Evolutionary conservation across 2,113 vertebrate genomes (phyloP), one percentile per base, ranked within the genome.

Genomic region (Triplophysa rosa): DNA sequence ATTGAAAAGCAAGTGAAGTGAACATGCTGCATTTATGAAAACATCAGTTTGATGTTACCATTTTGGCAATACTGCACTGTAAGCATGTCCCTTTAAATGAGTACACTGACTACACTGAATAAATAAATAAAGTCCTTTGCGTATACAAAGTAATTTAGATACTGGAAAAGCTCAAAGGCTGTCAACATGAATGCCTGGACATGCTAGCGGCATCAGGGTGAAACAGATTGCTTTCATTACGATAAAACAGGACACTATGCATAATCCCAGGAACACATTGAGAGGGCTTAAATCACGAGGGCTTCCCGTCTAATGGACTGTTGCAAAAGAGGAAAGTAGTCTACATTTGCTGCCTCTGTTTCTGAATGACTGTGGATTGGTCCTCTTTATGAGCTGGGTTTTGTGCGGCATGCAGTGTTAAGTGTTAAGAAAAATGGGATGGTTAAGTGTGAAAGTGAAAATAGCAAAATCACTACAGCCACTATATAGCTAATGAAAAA

Each of bases 331-430:
- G 24, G 33, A 52, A 70, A 67, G 26, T 58, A 42, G 62, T 62
- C 45, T 45, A 40, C 16, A 63, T 73, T 56, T 52, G 29, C 49
- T 23, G 29, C 78, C 61, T 65, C 61, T 37, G 4, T n/a, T 80
- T 80, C 64, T 66, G 66, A 66, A 80, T 73, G 69, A 80, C 78
- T 67, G 67, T 56, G 42, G 69, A 64, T 74, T 73, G 62, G 78
- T 21, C 17, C 49, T 65, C 5, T 21, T 26, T 56, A 72, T 65
- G 69, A 66, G 49, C 13, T 21, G 0, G 0, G 16, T 40, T 63
- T 56, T 26, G 59, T 42, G 26, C 4, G 16, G 29, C 40, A 73
- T 61, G 37, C 40, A 33, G 40, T 49, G 56, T 56, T 58, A 71
- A 79, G 37, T 64, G 42, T 49, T 21, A 40, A 23, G 13, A 80